Evolutionary conservation across 37 sponge, comb jelly and placozoan species (phyloP).

Genomic region (Ephydatia muelleri): DNA sequence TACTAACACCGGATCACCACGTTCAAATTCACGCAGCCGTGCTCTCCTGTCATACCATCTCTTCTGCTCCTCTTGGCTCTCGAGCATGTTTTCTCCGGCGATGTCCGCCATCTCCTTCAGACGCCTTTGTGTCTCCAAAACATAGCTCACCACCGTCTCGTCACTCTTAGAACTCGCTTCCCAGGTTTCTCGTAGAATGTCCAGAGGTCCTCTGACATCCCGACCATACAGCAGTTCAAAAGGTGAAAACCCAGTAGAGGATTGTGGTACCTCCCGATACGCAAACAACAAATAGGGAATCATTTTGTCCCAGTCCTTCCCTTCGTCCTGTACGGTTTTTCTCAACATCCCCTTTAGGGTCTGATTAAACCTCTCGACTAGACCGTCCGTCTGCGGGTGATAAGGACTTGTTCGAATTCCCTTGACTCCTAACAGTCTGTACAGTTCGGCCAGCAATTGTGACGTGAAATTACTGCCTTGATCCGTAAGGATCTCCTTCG

Average conservation of each 20-base stretch:
- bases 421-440: constrained; percentile 19
- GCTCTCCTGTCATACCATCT: too few species aligned
- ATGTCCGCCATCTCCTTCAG: constrained; percentile 14
- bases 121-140: constrained; percentile 11
- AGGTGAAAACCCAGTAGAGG: constrained; percentile 24
- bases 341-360: constrained; percentile 35
- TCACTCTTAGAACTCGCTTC: neutral
- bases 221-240: constrained; percentile 44
- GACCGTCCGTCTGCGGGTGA: constrained; percentile 51
- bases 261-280: constrained; percentile 9
- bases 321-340: neutral
- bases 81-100: constrained; percentile 17
- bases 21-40: too few species aligned
- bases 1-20: too few species aligned
- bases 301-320: constrained; percentile 24
- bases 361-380: constrained; percentile 32
- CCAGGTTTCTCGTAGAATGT: constrained; percentile 40
- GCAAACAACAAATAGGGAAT: constrained; percentile 32
- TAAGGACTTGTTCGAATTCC: constrained; percentile 24
- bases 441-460: constrained; percentile 21
- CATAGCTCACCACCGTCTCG: constrained; percentile 28
- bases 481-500: constrained; percentile 53
- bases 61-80: constrained; percentile 24
- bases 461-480: constrained; percentile 52
- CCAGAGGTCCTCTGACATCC: constrained; percentile 40